Percentiles rank a stretch among this genome's conserved stretches.
Conservation (phyloP, 2,888 invertebrate genomes). For the Bimastos eiseni region DNA sequence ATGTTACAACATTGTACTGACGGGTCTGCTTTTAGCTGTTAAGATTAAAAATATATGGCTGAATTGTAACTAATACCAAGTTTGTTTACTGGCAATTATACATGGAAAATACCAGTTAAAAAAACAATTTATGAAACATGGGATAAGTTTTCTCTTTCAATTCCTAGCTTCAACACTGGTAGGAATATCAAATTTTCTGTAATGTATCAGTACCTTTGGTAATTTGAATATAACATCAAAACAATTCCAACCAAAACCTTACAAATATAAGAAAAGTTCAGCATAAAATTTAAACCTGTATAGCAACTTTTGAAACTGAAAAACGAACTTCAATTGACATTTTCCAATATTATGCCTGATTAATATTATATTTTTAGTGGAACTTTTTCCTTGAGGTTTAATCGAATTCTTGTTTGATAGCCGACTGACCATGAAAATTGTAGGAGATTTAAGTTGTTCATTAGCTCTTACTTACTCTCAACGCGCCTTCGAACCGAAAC, state of each 20-base stretch:
- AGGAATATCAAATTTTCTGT: not conserved
- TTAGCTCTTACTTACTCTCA: not conserved
- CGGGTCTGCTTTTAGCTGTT: constrained; percentile 2
- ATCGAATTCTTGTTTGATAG: not conserved
- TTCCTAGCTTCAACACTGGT: not conserved
- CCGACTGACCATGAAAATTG: not conserved
- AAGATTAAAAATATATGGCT: not conserved
- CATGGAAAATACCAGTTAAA: not conserved
- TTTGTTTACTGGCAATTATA: not conserved
- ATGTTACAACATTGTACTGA: not conserved
- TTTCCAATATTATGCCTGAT: not conserved
- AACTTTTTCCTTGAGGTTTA: not conserved
- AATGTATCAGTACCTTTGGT: not conserved
- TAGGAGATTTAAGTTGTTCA: too few relatives aligned
- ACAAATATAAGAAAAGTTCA: not conserved
- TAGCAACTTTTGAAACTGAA: not conserved
- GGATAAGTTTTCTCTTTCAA: not conserved
- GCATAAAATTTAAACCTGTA: not conserved
- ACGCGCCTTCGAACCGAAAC: not conserved
- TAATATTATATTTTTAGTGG: not conserved
- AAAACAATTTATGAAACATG: not conserved
- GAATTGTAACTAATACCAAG: not conserved
- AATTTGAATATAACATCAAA: not conserved
- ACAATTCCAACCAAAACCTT: not conserved
- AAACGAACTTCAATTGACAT: not conserved